Evolutionary conservation across 2,797 vertebrate genomes (phyloP).

Genomic region (Hylomyscus alleni): DNA sequence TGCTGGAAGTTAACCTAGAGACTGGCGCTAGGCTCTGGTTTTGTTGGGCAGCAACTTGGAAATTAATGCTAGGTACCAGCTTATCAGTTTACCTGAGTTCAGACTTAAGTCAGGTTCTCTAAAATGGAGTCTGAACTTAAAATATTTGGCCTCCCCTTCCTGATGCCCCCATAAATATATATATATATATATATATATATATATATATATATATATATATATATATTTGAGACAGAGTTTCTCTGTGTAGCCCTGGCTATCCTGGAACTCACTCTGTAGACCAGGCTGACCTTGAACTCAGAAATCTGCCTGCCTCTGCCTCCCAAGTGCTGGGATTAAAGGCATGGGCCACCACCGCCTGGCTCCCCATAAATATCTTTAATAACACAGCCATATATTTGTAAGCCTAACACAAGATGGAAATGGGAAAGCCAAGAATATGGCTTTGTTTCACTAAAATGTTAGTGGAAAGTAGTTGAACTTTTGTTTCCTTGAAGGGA

Average conservation of each 20-base stretch:
- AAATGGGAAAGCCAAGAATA: not conserved
- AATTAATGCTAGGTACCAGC: not conserved
- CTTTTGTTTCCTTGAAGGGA: not conserved
- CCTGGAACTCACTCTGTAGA: too few relatives aligned
- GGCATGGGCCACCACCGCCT: too few relatives aligned
- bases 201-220: too few relatives aligned
- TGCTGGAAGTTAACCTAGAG: not conserved
- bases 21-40: not conserved
- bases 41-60: not conserved
- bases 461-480: slow-evolving; percentile 19
- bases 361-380: not conserved
- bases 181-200: too few relatives aligned
- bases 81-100: not conserved
- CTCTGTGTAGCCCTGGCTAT: too few relatives aligned
- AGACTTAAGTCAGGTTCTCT: not conserved
- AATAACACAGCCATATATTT: not conserved
- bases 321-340: too few relatives aligned
- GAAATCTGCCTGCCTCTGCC: too few relatives aligned
- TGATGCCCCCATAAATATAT: not conserved
- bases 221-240: too few relatives aligned
- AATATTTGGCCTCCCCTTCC: not conserved
- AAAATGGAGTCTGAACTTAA: not conserved
- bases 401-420: not conserved
- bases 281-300: too few relatives aligned
- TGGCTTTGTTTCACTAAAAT: not conserved